Evolutionary conservation across 2,113 vertebrate species (phyloP).

Genomic region (Cyprinodon tularosa): DNA sequence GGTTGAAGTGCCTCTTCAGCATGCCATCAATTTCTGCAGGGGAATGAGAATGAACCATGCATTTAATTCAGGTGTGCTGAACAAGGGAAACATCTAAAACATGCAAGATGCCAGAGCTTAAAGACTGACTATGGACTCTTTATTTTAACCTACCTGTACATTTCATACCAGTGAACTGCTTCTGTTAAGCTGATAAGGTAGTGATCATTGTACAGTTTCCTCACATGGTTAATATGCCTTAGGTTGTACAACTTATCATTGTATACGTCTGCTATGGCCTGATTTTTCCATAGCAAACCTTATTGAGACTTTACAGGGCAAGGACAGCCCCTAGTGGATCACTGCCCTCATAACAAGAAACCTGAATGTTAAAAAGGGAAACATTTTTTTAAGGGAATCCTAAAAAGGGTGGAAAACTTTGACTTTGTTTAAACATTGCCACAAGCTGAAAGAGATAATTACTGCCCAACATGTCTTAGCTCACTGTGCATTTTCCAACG

Average conservation of each 20-base stretch:
- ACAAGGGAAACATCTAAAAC: background rate
- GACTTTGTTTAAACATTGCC: background rate
- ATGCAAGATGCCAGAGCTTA: background rate
- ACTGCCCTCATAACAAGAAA: conserved; percentile 55
- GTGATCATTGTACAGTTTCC: background rate
- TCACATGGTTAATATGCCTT: background rate
- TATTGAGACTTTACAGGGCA: conserved; percentile 22
- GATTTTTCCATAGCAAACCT: conserved; percentile 1
- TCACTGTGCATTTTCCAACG: conserved; percentile 13
- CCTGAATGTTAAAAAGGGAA: conserved; percentile 10
- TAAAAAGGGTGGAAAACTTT: background rate
- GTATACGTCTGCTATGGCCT: background rate
- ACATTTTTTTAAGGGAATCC: conserved; percentile 32
- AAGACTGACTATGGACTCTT: background rate
- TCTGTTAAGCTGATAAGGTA: too few relatives aligned
- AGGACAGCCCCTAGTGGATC: conserved; percentile 77
- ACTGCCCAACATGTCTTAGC: background rate
- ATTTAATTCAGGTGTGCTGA: background rate
- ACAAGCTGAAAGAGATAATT: background rate
- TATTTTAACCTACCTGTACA: background rate
- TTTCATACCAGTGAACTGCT: too few relatives aligned
- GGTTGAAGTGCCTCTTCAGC: background rate
- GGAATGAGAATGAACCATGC: background rate
- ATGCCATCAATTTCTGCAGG: background rate
- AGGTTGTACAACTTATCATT: background rate